Evolutionary conservation across 2,113 vertebrate species (phyloP), one percentile per base, ranked within the genome.

Genomic region (Prinia subflava): DNA sequence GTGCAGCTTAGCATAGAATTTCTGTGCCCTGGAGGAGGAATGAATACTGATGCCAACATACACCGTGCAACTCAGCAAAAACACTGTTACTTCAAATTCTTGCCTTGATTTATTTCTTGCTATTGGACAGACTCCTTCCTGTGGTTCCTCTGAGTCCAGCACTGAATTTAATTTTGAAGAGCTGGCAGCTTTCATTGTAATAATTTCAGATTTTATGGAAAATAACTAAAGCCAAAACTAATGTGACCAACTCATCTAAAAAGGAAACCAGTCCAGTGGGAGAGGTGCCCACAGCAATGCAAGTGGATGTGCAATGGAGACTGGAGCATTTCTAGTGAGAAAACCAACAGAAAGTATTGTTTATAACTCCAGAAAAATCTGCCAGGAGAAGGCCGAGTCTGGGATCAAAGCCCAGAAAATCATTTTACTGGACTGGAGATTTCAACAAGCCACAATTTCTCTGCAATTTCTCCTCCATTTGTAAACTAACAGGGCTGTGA

Each of bases 201-300:
- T 78, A 67, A 92, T 92, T 92, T 95, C 71, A 89, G 52, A 83
- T 70, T 56, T 95, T 52, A 90, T 25, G 28, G 90, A 95, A 96
- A 95, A 79, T 69, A 92, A 68, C 50, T 81, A 53, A 88, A 86
- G 85, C 83, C 56, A 94, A 92, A 97, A 94, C 30, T 89, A 90
- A 90, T 57, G 56, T 83, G 83, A 86, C 60, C 64, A 89, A 59
- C 76, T 92, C 52, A 70, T 86, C 71, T 88, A 37, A 75, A 88
- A 90, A 86, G 60, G 60, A 95, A 93, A 88, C 9, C 68, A 89
- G 41, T 71, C 73, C 76, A 89, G 44, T 63, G 73, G 76, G 76
- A 95, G 64, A 89, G 31, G 44, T 90, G 68, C 76, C 83, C 21
- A 1, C 49, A 78, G 83, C 16, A 9, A 68, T 57, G 44, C 56